Base-by-base conservation (phyloP, 2,797 vertebrate species). In the Aeoliscus strigatus region DNA sequence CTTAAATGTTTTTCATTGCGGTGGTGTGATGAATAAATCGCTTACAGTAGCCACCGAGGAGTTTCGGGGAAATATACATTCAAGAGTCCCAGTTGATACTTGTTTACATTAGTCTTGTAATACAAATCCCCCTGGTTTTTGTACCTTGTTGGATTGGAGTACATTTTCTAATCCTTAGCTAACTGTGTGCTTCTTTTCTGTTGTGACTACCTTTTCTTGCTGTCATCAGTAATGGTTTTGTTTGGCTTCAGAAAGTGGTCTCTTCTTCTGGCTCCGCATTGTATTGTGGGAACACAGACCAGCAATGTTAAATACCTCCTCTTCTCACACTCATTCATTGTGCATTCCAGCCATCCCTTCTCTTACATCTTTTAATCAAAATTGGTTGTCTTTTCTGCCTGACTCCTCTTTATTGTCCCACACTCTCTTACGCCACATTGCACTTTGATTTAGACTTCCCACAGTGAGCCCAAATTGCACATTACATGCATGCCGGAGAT, bases 151-250 rank as follows among this genome's bases (percentile, higher is more conserved):
- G n/a, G n/a, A n/a, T n/a, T n/a, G n/a, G n/a, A n/a, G n/a, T n/a
- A n/a, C n/a, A n/a, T n/a, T n/a, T n/a, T n/a, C n/a, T n/a, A n/a
- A n/a, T n/a, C n/a, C n/a, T n/a, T n/a, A n/a, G n/a, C n/a, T n/a
- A n/a, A n/a, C n/a, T n/a, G n/a, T n/a, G n/a, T n/a, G n/a, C n/a
- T n/a, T n/a, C n/a, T n/a, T n/a, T n/a, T n/a, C n/a, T n/a, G n/a
- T n/a, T n/a, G n/a, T n/a, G n/a, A n/a, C n/a, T n/a, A n/a, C n/a
- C n/a, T n/a, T n/a, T n/a, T n/a, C n/a, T n/a, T n/a, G n/a, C 61
- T 50, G 49, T 82, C 79, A 85, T 87, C 77, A 78, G 77, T 86
- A 76, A 66, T 70, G 66, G 52, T 78, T 83, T 82, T 71, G 62
- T 78, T 77, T 80, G 73, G 77, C 62, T 68, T 63, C 59, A 62